Conservation (phyloP, 2,113 vertebrate genomes). For the Callithrix jacchus region DNA sequence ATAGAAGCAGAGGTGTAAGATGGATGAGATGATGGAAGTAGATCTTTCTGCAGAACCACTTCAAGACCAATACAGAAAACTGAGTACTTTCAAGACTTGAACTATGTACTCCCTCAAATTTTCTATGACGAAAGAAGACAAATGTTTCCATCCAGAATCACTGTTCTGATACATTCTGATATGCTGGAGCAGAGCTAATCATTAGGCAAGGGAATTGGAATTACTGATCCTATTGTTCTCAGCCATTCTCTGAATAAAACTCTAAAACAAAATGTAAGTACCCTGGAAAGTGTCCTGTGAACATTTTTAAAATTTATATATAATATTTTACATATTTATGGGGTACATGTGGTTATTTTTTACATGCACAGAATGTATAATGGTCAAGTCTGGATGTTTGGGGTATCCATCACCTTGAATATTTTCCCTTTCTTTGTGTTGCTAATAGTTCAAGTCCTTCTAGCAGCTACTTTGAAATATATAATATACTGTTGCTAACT, state of each 20-base stretch:
- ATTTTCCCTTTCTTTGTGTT: too few relatives aligned
- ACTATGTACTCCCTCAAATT: background rate
- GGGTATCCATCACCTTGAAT: too few relatives aligned
- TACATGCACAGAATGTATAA: too few relatives aligned
- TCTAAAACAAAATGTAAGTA: background rate
- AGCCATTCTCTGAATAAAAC: constrained; percentile 13
- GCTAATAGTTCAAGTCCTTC: background rate
- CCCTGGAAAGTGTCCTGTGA: background rate
- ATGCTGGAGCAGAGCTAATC: constrained; percentile 3
- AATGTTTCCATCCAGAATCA: background rate
- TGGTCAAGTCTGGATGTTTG: too few relatives aligned
- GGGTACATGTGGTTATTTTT: too few relatives aligned
- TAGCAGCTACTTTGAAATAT: too few relatives aligned
- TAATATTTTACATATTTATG: too few relatives aligned
- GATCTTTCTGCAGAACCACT: background rate
- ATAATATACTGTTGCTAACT: too few relatives aligned
- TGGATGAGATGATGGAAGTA: background rate
- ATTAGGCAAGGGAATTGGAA: background rate
- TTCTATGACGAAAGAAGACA: background rate
- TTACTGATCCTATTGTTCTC: background rate
- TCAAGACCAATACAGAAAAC: background rate
- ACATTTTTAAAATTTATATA: background rate
- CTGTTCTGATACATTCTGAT: background rate
- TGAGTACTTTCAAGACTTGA: background rate
- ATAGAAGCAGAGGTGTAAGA: background rate